A percentile compares a stretch with the other conserved stretches of the same genome.
phyloP scores from a whole-genome alignment of 2,797 vertebrate species.

The Babyrousa celebensis region DNA sequence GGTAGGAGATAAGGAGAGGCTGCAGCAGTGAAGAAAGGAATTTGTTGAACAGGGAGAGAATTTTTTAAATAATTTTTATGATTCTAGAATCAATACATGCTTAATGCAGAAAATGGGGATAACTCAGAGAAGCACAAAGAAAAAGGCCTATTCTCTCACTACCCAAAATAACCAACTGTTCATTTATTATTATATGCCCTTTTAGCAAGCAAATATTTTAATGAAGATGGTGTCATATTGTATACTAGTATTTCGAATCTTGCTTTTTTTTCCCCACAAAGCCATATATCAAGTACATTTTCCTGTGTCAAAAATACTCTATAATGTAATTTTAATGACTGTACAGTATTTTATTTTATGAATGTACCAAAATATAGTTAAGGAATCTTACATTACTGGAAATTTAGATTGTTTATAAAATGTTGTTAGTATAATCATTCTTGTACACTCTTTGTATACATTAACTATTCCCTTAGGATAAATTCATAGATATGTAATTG shows the following conservation, averaged over 20 bases:
- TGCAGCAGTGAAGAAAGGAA: constrained; percentile 19
- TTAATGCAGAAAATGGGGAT: constrained; percentile 33
- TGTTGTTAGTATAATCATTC: constrained; percentile 65
- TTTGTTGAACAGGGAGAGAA: neutral
- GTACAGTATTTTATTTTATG: constrained; percentile 15
- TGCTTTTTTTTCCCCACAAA: constrained; percentile 29
- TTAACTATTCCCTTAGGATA: constrained; percentile 48
- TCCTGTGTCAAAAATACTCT: constrained; percentile 56
- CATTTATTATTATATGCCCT: constrained; percentile 4
- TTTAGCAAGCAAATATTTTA: constrained; percentile 29
- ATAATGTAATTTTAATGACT: constrained; percentile 44
- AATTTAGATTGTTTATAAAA: constrained; percentile 66
- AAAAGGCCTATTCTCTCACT: neutral
- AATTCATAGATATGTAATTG: constrained; percentile 56
- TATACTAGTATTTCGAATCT: constrained; percentile 51
- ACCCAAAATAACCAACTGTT: neutral
- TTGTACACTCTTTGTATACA: constrained; percentile 12
- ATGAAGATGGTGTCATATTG: constrained; percentile 3
- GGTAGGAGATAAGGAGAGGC: neutral
- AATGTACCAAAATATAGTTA: constrained; percentile 64
- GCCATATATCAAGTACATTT: constrained; percentile 35
- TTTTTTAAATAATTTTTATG: constrained; percentile 28
- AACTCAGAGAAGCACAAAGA: constrained; percentile 48
- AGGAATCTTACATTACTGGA: constrained; percentile 32
- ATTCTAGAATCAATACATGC: constrained; percentile 52